These are phyloP conservation scores for Dasyurus viverrinus DNA, from an alignment of 2,113 vertebrate species.

Conservation along the genomic window DNA sequence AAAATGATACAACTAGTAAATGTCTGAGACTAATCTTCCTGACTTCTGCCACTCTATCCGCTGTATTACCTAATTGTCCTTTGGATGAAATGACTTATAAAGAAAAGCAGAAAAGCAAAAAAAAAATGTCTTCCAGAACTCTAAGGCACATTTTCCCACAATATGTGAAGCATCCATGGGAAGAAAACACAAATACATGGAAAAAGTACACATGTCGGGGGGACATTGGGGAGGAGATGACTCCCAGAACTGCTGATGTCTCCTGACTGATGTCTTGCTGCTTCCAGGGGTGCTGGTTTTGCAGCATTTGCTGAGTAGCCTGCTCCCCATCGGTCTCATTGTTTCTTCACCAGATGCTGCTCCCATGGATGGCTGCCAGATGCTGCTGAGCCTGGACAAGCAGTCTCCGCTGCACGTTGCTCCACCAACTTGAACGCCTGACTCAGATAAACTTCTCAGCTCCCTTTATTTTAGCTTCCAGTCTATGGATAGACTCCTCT, in stretches of 20 bases:
- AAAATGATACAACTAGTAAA: too few relatives aligned
- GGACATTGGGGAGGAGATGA: not conserved
- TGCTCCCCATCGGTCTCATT: not conserved
- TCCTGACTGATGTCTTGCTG: not conserved
- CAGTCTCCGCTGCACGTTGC: not conserved
- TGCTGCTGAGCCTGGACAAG: not conserved
- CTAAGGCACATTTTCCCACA: not conserved
- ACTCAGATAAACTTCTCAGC: not conserved
- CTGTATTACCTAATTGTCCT: too few relatives aligned
- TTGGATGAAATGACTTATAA: not conserved
- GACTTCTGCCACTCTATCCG: too few relatives aligned
- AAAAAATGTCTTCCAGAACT: not conserved
- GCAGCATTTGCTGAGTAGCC: not conserved
- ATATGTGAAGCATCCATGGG: not conserved
- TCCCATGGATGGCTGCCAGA: not conserved
- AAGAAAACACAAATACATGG: not conserved
- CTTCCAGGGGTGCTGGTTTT: not conserved
- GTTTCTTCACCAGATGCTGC: not conserved
- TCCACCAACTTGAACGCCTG: not conserved
- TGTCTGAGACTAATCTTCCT: too few relatives aligned
- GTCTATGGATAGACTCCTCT: not conserved
- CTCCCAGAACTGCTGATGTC: not conserved
- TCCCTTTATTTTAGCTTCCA: not conserved
- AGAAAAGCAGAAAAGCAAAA: not conserved
- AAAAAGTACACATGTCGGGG: not conserved